Percentiles rank a stretch among this genome's conserved stretches.
Evolutionary conservation across 2,888 invertebrate species (phyloP).

Genomic region (Drosophila rubida): DNA sequence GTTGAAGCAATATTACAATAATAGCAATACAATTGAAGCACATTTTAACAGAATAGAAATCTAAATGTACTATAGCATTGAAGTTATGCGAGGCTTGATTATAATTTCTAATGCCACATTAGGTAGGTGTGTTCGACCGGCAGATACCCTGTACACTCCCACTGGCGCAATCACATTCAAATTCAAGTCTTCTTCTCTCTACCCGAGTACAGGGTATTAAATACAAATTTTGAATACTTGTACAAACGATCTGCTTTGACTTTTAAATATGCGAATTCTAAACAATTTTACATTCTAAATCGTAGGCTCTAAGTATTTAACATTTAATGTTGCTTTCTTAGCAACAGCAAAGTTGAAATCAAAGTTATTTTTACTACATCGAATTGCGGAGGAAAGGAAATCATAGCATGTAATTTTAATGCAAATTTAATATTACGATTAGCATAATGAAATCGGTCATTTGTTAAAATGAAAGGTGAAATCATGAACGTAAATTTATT

Average conservation of each 20-base stretch:
- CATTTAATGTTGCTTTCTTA: neutral
- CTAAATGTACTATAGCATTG: constrained; percentile 23
- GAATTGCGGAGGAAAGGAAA: neutral
- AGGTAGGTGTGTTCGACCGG: neutral
- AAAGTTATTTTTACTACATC: neutral
- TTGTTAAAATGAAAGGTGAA: constrained; percentile 37
- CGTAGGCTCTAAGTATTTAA: neutral
- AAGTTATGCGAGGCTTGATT: constrained; percentile 38
- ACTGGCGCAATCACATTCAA: neutral
- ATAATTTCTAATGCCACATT: constrained; percentile 39
- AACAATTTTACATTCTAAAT: neutral
- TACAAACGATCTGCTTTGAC: constrained; percentile 3
- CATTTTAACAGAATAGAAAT: constrained; percentile 20
- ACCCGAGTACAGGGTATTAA: neutral
- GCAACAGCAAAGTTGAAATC: too few species aligned
- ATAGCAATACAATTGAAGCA: constrained; percentile 40
- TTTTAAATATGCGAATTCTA: constrained; percentile 8
- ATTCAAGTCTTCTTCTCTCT: neutral
- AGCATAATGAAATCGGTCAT: constrained; percentile 6
- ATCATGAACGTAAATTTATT: constrained; percentile 26
- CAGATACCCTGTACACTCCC: constrained; percentile 6
- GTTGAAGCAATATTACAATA: constrained; percentile 49
- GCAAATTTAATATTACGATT: constrained; percentile 2
- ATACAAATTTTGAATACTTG: neutral
- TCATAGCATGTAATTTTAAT: neutral